Percentiles rank a stretch among this genome's conserved stretches.
phyloP scores from a whole-genome alignment of 2,888 invertebrate genomes.

The Aromia moschata region DNA sequence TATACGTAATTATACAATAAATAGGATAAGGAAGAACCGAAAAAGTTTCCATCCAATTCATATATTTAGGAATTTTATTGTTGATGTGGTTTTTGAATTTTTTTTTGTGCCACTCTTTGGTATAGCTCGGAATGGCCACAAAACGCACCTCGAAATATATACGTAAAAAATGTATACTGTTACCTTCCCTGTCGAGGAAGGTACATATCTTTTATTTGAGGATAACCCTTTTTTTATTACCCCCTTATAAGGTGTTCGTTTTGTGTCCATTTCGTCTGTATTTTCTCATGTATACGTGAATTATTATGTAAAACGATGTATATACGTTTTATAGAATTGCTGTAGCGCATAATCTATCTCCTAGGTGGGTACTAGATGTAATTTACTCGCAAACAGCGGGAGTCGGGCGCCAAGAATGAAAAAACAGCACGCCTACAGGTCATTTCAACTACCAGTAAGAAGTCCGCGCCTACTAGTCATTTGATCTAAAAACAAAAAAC shows the following conservation, averaged over 20 bases:
- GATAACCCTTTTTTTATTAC: background rate
- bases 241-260: background rate
- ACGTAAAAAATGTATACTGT: conserved; percentile 18
- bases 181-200: background rate
- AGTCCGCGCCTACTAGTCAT: no score
- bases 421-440: background rate
- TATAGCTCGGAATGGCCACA: conserved; percentile 2
- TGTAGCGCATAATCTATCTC: conserved; percentile 45
- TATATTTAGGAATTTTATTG: conserved; percentile 39
- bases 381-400: conserved; percentile 12
- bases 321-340: conserved; percentile 53
- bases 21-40: conserved; percentile 49
- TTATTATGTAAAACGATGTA: conserved; percentile 52
- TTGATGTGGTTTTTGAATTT: conserved; percentile 38
- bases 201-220: conserved; percentile 10
- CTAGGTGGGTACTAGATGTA: conserved; percentile 38
- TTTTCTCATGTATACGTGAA: conserved; percentile 52
- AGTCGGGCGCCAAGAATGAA: no score
- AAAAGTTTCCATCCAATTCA: conserved; percentile 57
- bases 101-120: conserved; percentile 25
- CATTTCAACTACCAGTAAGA: conserved; percentile 10
- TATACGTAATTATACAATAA: conserved; percentile 63
- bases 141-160: conserved; percentile 1
- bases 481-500: no score
- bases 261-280: conserved; percentile 17